Base-by-base conservation (phyloP, 1,140 invertebrate genomes). In the Mactra quadrangularis region DNA sequence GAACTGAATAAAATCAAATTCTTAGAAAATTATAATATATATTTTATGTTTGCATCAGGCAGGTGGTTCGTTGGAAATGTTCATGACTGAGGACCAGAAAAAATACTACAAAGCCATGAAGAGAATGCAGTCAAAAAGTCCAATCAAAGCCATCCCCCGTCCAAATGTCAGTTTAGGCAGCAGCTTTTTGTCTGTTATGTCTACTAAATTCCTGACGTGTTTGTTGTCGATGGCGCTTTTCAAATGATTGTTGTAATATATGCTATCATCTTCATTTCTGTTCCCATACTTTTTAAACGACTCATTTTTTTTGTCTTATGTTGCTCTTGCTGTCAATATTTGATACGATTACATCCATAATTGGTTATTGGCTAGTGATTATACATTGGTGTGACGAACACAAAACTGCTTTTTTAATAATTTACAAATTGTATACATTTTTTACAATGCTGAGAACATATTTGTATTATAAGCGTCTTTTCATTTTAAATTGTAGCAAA, bases 31-130 rank as follows among this genome's bases (percentile, higher is more conserved):
- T 7, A 41, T 41, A 41, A 7, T 41, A 41, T 41, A 41, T 41
- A 41, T 41, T 41, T 19, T 71, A 50, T 47, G 68, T 27, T 53
- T 75, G n/a, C 29, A 70, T 50, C 64, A 95, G 93, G 97, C 97
- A 90, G 98, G 98, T 91, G 98, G 98, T 87, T 99, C 98, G 81
- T 94, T 99, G 75, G 98, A 99, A 94, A 98, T 99, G 97, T 99
- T 99, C 94, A 99, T 99, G 98, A 99, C 98, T 86, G 98, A 99
- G 93, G 98, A 99, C 94, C 98, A 99, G 94, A 99, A 99, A 95
- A 99, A 99, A 94, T 99, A 99, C 94, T 99, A 99, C 94, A 99
- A 99, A 93, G 98, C 98, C 66, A 99, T 99, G 98, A 99, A 99
- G 94, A 99, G 99, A 94, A 99, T 99, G 97, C 97, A 97, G 86